phyloP scores from a whole-genome alignment of 2,113 vertebrate species.

The Notarius quadriscutis region DNA sequence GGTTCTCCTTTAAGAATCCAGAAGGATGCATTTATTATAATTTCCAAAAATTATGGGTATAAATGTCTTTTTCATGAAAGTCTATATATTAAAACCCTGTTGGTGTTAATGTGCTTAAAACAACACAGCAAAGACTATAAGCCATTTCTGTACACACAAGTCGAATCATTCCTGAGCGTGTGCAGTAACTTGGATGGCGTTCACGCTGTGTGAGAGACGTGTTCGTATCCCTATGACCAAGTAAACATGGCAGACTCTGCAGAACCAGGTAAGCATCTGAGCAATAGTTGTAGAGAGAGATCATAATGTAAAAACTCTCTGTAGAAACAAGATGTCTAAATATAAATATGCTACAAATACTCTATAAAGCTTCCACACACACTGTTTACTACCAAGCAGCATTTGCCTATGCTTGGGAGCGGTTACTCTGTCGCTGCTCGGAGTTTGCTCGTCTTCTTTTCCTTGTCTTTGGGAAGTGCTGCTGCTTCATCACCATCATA shows the following conservation, averaged over 20 bases:
- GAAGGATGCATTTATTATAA: background rate
- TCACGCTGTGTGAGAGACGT: background rate
- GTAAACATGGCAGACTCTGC: background rate
- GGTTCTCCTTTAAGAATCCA: background rate
- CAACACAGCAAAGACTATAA: background rate
- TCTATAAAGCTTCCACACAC: background rate
- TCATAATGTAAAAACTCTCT: background rate
- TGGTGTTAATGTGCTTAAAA: background rate
- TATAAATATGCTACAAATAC: constrained; percentile 2
- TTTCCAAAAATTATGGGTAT: background rate
- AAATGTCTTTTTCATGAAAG: background rate
- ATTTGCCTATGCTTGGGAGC: background rate
- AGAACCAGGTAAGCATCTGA: background rate
- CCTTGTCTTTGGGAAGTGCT: constrained; percentile 56
- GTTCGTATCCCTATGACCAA: background rate
- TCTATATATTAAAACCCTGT: background rate
- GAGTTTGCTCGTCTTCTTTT: constrained; percentile 52
- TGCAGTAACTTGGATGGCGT: background rate
- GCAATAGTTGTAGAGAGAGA: background rate
- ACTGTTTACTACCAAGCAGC: background rate
- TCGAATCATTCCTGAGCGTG: background rate
- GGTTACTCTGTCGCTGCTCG: constrained; percentile 52
- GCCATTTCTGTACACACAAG: background rate
- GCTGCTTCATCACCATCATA: constrained; percentile 60
- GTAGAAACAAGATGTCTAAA: background rate